Evolutionary conservation across 1,140 invertebrate genomes (phyloP), one percentile per base, ranked within the genome.

Genomic region (Aphaenogaster ashmeadi): DNA sequence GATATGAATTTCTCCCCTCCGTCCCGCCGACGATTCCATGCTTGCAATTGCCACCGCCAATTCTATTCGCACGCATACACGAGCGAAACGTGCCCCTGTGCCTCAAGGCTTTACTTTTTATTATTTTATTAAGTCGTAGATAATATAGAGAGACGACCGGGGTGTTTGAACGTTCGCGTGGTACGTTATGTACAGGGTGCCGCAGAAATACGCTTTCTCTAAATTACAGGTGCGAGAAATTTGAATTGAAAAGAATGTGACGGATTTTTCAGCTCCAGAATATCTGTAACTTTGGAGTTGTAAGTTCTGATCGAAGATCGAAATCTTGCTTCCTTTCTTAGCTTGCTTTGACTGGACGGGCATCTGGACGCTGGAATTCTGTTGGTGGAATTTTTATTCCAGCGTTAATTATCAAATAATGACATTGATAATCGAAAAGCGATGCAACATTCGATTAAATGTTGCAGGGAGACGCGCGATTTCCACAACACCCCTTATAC

Each of bases 121-220:
- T 95, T 94, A 94, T 94, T 95, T 95, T 94, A 94, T 95, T 93
- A 94, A 94, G 92, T 90, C 90, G 88, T 93, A 27, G 27, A 27
- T 27, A 92, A 93, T 93, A 93, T 90, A 92, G 90, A 92, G 89
- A 91, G 83, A 91, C 91, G 91, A 80, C 83, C 89, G 89, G 92
- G 91, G 92, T 94, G 93, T 93, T 93, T 91, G 90, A 92, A 91
- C 91, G 89, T 89, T 88, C 89, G 91, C 69, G 77, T 60, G 41
- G 38, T 62, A 50, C 47, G 41, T 56, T 72, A 36, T 33, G 36
- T 50, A 47, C 50, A 38, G 54, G 27, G 11, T 77, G 52, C 33
- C 27, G 27, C 27, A 21, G 11, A 75, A 83, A 21, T 0, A 7
- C 7, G 3, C 60, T 81, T 71, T 47, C 4, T 44, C 9, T 9